Evolutionary conservation across 2,888 invertebrate species (phyloP), one percentile per base, ranked within the genome.

Genomic region (Leptothorax acervorum): DNA sequence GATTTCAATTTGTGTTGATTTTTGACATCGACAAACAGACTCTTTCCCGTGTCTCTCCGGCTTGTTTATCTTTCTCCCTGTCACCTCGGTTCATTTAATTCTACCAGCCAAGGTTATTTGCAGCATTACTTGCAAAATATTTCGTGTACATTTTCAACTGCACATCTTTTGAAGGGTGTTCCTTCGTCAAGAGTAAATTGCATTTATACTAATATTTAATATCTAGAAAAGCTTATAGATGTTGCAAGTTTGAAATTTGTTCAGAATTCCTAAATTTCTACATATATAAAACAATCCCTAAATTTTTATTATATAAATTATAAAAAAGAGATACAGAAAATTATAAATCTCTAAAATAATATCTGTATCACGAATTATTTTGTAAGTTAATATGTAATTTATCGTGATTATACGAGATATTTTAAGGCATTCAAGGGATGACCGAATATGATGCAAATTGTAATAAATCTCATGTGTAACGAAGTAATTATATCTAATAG

Each of bases 1-100:
- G 93, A 94, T 94, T 94, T 94, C 93, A 93, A 94, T 93, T 94
- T 91, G 92, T 93, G 93, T 93, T 93, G 94, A 94, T 94, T 94
- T 94, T 94, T 93, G 93, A 92, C 92, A 93, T 92, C 88, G 91
- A 91, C 92, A 94, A 94, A 94, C 91, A 94, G 88, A 91, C 89
- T 87, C 88, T 88, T 86, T 90, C 90, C 86, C 89, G 87, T 91
- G 86, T 89, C 86, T 90, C 86, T 88, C 86, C 85, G 84, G 79
- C 89, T 93, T 93, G 92, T 94, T 94, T 94, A 91, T 92, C 91
- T 92, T 92, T 90, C 92, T 88, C 91, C 87, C 86, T 87, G 84
- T 86, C 87, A 88, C 85, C 68, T 84, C 92, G 93, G 93, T 94
- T 94, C 94, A 93, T 94, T 94, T 94, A 93, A 94, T 92, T 86